Percentiles rank a stretch among this genome's conserved stretches.
Conservation (phyloP, 2,888 invertebrate species). For the Bimastos eiseni region DNA sequence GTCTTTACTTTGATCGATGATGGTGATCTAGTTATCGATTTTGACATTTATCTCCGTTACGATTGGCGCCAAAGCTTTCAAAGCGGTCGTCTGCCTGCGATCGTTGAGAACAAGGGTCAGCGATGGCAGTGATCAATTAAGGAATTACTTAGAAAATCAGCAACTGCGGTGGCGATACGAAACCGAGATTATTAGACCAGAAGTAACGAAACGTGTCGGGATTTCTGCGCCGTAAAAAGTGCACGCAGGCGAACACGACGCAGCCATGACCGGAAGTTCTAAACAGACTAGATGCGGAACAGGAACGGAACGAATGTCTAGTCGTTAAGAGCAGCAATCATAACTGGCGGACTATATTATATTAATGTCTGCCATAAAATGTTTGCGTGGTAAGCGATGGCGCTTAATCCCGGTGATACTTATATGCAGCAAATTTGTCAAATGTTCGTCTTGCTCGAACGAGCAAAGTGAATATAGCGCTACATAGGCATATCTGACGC, state of each 20-base stretch:
- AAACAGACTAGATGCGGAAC: neutral
- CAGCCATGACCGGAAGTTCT: neutral
- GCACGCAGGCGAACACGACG: neutral
- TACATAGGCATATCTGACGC: neutral
- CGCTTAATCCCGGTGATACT: neutral
- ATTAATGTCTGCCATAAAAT: neutral
- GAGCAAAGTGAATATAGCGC: neutral
- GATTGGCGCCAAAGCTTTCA: neutral
- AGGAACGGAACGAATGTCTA: neutral
- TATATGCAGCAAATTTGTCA: neutral
- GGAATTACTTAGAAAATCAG: neutral
- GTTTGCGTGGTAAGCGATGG: neutral
- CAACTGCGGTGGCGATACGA: neutral
- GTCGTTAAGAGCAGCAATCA: neutral
- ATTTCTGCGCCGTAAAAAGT: neutral
- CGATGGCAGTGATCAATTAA: neutral
- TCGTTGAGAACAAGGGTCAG: neutral
- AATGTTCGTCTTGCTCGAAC: neutral
- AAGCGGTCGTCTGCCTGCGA: neutral
- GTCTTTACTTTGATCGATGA: neutral
- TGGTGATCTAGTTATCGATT: conserved; percentile 3
- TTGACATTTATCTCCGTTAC: neutral
- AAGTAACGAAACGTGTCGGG: neutral
- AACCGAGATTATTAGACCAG: neutral
- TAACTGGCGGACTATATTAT: neutral